Evolutionary conservation across 2,797 vertebrate species (phyloP).

Genomic region (Melanotaenia maccullochi): DNA sequence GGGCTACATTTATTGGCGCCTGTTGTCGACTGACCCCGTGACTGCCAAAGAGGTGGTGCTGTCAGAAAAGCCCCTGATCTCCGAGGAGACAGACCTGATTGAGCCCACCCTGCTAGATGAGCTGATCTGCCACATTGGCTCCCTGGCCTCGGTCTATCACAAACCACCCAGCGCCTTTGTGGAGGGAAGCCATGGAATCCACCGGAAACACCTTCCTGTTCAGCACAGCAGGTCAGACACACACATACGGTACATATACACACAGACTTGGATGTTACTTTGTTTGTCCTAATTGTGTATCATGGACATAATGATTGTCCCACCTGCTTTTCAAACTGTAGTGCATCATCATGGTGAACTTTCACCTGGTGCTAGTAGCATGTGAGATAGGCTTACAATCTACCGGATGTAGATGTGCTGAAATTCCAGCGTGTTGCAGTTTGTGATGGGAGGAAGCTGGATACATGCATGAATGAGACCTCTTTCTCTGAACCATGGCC

Average conservation of each 20-base stretch:
- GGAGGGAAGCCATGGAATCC: conserved; percentile 96
- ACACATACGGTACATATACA: not conserved
- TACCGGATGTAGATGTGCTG: too few species aligned
- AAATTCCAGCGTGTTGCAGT: too few species aligned
- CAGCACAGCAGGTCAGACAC: conserved; percentile 92
- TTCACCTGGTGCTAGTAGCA: not conserved
- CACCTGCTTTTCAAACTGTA: not conserved
- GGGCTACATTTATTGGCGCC: conserved; percentile 98
- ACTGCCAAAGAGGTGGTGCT: conserved; percentile 97
- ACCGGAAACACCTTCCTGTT: conserved; percentile 96
- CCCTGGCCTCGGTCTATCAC: conserved; percentile 96
- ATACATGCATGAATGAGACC: too few species aligned
- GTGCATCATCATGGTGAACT: accelerated
- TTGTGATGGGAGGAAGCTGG: too few species aligned
- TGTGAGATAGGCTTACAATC: not conserved
- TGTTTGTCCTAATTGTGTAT: not conserved
- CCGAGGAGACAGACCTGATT: conserved; percentile 96
- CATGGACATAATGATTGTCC: accelerated
- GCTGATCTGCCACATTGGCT: conserved; percentile 96
- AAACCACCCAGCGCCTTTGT: conserved; percentile 98
- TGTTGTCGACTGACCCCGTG: conserved; percentile 96
- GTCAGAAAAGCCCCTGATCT: conserved; percentile 96
- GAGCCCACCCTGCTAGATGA: conserved; percentile 96
- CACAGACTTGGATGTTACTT: not conserved
- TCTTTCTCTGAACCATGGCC: too few species aligned